Evolutionary conservation across 2,888 invertebrate species (phyloP), one percentile per base, ranked within the genome.

Genomic region (Belgica antarctica): DNA sequence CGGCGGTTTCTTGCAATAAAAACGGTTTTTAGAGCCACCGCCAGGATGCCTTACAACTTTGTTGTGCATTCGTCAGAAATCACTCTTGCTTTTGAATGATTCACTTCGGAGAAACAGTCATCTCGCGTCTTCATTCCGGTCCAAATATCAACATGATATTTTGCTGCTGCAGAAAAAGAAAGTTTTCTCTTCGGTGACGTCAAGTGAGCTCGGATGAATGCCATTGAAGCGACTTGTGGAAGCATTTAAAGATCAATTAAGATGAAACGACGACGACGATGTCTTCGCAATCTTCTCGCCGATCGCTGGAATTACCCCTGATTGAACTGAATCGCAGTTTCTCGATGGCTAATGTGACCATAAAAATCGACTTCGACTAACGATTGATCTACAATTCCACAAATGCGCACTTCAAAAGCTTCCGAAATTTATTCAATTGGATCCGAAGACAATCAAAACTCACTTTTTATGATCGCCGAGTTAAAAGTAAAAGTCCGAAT

Each of bases 161-260:
- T n/a, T n/a, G 24, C n/a, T 25, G 27, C 8, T 22, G 17, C 52
- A 2, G 59, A 59, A 59, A 59, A 59, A 59, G 59, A 59, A 59
- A 59, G 59, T 59, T 59, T 59, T 59, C 27, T 22, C 25, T 59
- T 59, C 25, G 25, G 59, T 59, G 59, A 59, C 59, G 59, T 59
- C 27, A 15, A 59, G 1, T 27, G n/a, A n/a, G 27, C 4, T 27
- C 27, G 22, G 25, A 8, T 59, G 25, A 59, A 59, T 59, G 25
- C 22, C 24, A 59, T 27, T 15, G n/a, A 4, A 22, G 19, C 22
- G 46, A n/a, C n/a, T n/a, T n/a, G n/a, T n/a, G n/a, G n/a, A 46
- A 52, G 25, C 25, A 4, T 24, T 59, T 19, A 25, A 4, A 19
- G 25, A 25, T 59, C 59, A 59, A 59, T 59, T 59, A 59, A 59